Evolutionary conservation across 2,797 vertebrate species (phyloP), one percentile per base, ranked within the genome.

Genomic region (Enteromius afrohamiltoni): DNA sequence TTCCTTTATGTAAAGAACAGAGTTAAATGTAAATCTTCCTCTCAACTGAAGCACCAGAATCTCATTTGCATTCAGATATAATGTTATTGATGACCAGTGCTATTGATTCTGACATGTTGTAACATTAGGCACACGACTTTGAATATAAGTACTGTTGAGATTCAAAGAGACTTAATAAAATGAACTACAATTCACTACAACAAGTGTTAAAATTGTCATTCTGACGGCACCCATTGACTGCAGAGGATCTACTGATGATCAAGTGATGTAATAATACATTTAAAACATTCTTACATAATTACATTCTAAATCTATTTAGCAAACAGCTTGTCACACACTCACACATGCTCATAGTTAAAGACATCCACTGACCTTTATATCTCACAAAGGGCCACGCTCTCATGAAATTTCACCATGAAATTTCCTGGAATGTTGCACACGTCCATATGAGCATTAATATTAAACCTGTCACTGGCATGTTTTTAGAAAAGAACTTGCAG

Each of bases 321-420:
- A 26, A 16, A 70, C 37, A 23, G 31, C 21, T 37, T 9, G 31
- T 55, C 49, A 76, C 51, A 53, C 47, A 23, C 60, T n/a, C 23
- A 14, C 23, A 67, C 26, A 53, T 10, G 14, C 26, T 31, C 7
- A 73, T 8, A 73, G 70, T 26, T n/a, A 53, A 17, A 31, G 58
- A 34, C 23, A 47, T 17, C 3, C 16, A 47, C 51, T 34, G 68
- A 71, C 53, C 17, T 80, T 62, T 31, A 40, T 60, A 26, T 71
- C 9, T 62, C 37, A 19, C 16, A 0, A 9, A 29, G 51, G 21
- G 68, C 53, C 7, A 6, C 21, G 37, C 51, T 76, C 21, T 73
- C 17, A 14, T 37, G 79, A 69, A 81, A 73, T 81, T 45, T 17
- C 79, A 47, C 53, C 37, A 34, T 81, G 53, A 58, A 45, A 58